Base-by-base conservation (phyloP, 2,113 vertebrate genomes). In the Otis tarda region DNA sequence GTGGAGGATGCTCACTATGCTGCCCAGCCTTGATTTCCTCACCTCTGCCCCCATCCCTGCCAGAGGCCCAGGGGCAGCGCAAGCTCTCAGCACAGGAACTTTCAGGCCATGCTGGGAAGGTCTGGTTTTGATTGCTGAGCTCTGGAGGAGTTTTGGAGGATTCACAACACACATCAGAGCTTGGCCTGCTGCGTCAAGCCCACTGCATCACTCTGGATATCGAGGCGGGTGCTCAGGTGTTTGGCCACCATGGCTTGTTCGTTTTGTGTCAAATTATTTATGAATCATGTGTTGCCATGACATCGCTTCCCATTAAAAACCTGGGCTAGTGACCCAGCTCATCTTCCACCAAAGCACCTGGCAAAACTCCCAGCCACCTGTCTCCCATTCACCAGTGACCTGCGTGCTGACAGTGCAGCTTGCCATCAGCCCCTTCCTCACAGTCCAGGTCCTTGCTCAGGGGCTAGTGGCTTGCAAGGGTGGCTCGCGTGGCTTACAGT, bases 271-370 rank as follows among this genome's bases (percentile, higher is more conserved):
- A 87, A 76, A 65, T 88, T 94, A 50, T 83, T 92, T 76, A 37
- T 84, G 73, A 93, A 93, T 94, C 74, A 84, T 73, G 81, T 69
- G 83, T 94, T 95, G 53, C 86, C 61, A 10, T 90, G 61, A 93
- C 80, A 79, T 95, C 60, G 65, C 33, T 92, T 95, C 90, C 90
- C 27, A 1, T 73, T 81, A 65, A 86, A 95, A 92, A 76, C 43
- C 80, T 43, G 69, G 73, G 77, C 57, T 61, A 35, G 57, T 81
- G 75, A 92, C 89, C 76, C 39, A 73, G 73, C 69, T 94, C 0
- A 0, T 92, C 83, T 95, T 84, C 80, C 0, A 1, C 86, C 74
- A 73, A 41, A 95, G 69, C 69, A 69, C 31, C 73, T 96, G 94
- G 95, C 89, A 78, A 55, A 76, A 2, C 0, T 11, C 74, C 91